Conservation (phyloP, 2,113 vertebrate species). For the Indicator indicator region DNA sequence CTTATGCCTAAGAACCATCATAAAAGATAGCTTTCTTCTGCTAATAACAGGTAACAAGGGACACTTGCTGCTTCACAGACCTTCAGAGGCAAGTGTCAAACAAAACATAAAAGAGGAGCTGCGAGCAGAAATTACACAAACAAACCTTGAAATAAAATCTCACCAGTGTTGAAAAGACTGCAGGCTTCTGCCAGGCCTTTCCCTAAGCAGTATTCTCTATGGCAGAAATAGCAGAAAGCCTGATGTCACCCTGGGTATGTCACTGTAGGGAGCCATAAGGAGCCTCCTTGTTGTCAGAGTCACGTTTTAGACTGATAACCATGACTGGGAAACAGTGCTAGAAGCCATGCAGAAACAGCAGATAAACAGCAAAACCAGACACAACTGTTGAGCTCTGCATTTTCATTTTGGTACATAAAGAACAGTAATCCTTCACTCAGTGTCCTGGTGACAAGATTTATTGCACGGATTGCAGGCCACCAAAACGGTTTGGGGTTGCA, state of each 20-base stretch:
- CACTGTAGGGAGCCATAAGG: not conserved
- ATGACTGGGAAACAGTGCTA: not conserved
- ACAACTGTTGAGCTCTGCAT: constrained; percentile 55
- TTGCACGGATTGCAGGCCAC: not conserved
- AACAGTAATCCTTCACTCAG: constrained; percentile 38
- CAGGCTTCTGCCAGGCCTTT: not conserved
- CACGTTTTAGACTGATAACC: constrained; percentile 4
- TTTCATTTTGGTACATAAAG: constrained; percentile 26
- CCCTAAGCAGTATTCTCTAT: not conserved
- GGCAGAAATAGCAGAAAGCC: not conserved
- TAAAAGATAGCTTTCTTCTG: not conserved
- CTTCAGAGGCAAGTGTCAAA: not conserved
- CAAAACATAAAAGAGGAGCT: not conserved
- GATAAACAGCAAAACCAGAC: constrained; percentile 44
- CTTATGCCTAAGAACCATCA: not conserved
- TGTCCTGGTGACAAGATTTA: constrained; percentile 41
- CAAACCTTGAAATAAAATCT: not conserved
- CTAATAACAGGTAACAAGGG: not conserved
- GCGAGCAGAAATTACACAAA: not conserved
- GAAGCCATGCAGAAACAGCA: constrained; percentile 27
- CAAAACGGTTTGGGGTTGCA: not conserved
- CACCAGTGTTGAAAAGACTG: not conserved
- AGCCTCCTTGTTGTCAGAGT: not conserved
- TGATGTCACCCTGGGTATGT: not conserved
- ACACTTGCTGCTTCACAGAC: not conserved